Evolutionary conservation across 23 tunicate genomes (phyloP).

Genomic region (Ciona savignyi): DNA sequence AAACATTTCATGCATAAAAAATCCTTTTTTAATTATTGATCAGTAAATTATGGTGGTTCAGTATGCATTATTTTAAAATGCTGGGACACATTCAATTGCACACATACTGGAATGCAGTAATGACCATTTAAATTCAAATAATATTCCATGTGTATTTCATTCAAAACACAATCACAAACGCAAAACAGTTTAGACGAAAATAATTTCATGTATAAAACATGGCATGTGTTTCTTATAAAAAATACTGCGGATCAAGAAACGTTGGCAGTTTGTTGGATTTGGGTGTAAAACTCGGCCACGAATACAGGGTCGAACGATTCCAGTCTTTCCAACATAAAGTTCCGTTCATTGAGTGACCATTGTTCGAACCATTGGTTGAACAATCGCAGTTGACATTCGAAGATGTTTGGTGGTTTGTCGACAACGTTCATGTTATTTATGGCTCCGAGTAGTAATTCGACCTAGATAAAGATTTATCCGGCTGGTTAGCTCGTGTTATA

Average conservation of each 20-base stretch:
- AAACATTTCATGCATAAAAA: too few species aligned
- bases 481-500: too few species aligned
- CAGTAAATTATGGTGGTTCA: too few species aligned
- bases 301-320: slow-evolving; percentile 34
- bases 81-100: too few species aligned
- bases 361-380: slow-evolving; percentile 26
- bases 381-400: slow-evolving; percentile 27
- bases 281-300: slow-evolving; percentile 7
- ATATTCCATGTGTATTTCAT: neutral
- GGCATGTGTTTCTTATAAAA: slow-evolving; percentile 20
- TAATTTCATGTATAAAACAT: neutral
- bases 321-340: slow-evolving; percentile 31
- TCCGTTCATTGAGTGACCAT: slow-evolving; percentile 22
- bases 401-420: slow-evolving; percentile 26
- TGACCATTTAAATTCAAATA: too few species aligned
- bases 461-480: slow-evolving; percentile 1
- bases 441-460: slow-evolving; percentile 14
- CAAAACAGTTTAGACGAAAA: too few species aligned
- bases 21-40: too few species aligned
- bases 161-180: neutral
- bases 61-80: too few species aligned
- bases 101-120: too few species aligned
- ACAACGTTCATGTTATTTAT: slow-evolving; percentile 12
- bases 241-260: slow-evolving; percentile 9
- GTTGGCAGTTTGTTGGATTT: neutral